phyloP scores from a whole-genome alignment of 2,113 vertebrate species.

The Xyrauchen texanus region DNA sequence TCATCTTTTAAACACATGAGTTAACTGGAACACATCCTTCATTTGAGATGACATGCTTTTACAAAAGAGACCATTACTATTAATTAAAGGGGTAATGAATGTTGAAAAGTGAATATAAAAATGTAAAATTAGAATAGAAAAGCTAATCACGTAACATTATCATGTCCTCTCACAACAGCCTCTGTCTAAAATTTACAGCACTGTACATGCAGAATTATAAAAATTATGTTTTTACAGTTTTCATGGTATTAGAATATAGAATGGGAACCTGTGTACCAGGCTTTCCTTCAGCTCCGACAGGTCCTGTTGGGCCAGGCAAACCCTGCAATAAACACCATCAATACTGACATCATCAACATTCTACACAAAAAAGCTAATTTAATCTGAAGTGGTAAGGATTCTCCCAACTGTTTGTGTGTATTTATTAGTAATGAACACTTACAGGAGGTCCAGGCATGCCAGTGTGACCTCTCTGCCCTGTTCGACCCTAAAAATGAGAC shows the following conservation, averaged over 20 bases:
- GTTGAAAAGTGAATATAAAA: too few relatives aligned
- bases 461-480: constrained; percentile 77
- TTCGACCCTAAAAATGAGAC: constrained; percentile 72
- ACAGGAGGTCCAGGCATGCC: constrained; percentile 80
- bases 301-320: constrained; percentile 74
- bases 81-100: too few relatives aligned
- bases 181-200: not conserved
- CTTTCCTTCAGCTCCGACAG: constrained; percentile 80
- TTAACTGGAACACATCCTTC: too few relatives aligned
- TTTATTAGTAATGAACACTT: constrained; percentile 53
- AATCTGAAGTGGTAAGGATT: not conserved
- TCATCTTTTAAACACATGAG: too few relatives aligned
- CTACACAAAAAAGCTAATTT: not conserved
- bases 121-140: too few relatives aligned
- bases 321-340: constrained; percentile 71
- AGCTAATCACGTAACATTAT: not conserved
- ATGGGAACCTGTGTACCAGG: constrained; percentile 86
- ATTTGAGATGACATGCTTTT: too few relatives aligned
- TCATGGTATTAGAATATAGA: constrained; percentile 75
- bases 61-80: too few relatives aligned
- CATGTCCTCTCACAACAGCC: not conserved
- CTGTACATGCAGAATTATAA: not conserved
- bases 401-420: not conserved
- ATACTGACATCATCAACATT: not conserved
- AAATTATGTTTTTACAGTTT: constrained; percentile 23